These are phyloP conservation scores for Macrocentrus cingulum DNA, from an alignment of 1,140 invertebrate genomes.

Conservation along the genomic window DNA sequence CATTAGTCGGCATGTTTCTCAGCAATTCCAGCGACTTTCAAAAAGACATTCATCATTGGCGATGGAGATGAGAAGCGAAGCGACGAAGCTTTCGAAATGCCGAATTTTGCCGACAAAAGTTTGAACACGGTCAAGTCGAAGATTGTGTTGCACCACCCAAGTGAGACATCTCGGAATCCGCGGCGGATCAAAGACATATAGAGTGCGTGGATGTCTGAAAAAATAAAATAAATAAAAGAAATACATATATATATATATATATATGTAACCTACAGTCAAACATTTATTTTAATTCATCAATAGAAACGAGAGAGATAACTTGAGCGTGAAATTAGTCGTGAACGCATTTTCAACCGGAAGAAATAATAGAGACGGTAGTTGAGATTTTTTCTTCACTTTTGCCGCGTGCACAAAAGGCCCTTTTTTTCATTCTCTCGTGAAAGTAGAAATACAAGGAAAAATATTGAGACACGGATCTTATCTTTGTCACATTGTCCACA, in stretches of 20 bases:
- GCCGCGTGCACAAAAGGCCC: background rate
- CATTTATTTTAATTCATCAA: background rate
- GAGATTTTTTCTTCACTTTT: background rate
- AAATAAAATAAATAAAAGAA: background rate
- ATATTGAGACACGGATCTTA: slow-evolving; percentile 45
- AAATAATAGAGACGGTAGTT: background rate
- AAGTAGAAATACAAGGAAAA: slow-evolving; percentile 31
- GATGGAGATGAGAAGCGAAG: background rate
- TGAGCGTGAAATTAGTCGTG: slow-evolving; percentile 16
- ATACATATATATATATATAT: background rate
- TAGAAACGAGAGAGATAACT: slow-evolving; percentile 5
- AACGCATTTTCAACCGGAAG: background rate
- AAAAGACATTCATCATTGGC: background rate
- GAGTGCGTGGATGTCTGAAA: background rate
- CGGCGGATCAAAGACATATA: background rate
- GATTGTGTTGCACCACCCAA: background rate
- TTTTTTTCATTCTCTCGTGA: background rate
- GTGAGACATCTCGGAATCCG: slow-evolving; percentile 1
- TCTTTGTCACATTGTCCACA: slow-evolving; percentile 26
- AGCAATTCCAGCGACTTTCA: no score
- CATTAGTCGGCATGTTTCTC: no score
- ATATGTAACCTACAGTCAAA: background rate
- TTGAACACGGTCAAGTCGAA: background rate
- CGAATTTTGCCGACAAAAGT: slow-evolving; percentile 1
- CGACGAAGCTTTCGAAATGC: background rate